A percentile compares a stretch with the other conserved stretches of the same genome.
These are phyloP conservation scores for Ophiothrix spiculata DNA, from an alignment of 35 echinoderm and acorn worm genomes.

Conservation along the genomic window DNA sequence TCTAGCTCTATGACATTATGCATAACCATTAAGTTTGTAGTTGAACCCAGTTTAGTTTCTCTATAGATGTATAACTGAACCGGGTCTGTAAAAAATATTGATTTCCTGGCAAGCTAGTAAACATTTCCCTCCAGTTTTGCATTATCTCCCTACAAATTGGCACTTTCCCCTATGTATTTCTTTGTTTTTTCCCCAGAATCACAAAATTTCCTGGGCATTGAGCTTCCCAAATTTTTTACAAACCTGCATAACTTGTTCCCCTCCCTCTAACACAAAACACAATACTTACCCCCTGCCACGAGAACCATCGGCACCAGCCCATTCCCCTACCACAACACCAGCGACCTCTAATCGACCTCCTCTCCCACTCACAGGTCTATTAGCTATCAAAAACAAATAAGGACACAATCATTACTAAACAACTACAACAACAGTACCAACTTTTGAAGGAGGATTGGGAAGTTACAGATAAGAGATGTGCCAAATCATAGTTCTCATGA, in stretches of 20 bases:
- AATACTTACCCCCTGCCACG: conserved; percentile 73
- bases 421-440: background rate
- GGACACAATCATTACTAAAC: background rate
- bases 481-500: no score
- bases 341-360: conserved; percentile 91
- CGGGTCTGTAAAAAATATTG: no score
- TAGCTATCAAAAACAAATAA: conserved; percentile 38
- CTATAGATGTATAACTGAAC: no score
- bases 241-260: background rate
- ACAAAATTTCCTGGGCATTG: background rate
- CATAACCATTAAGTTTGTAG: no score
- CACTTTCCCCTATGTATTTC: no score
- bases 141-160: no score
- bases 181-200: no score
- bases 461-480: no score
- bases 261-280: background rate
- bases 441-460: no score
- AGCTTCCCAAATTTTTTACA: background rate
- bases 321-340: conserved; percentile 89
- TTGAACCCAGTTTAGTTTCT: no score
- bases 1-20: no score
- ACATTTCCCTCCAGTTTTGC: background rate
- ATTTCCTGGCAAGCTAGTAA: background rate
- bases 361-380: conserved; percentile 58
- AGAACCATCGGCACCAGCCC: conserved; percentile 86